Base-by-base conservation (phyloP, 2,797 vertebrate genomes). In the Xiphophorus birchmanni region DNA sequence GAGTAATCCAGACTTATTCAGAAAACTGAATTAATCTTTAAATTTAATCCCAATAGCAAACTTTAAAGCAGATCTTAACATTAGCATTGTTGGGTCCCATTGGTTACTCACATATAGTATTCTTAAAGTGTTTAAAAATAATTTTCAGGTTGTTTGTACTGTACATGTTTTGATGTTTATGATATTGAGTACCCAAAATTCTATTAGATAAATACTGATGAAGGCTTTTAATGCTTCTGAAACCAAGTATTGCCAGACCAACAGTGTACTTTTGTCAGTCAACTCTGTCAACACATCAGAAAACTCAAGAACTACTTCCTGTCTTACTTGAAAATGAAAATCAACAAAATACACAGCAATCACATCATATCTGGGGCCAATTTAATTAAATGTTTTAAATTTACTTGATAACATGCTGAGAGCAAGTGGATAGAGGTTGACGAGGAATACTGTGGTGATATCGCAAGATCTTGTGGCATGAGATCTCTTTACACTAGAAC, bases 401-500 rank as follows among this genome's bases (percentile, higher is more conserved):
- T 17, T 1, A 45, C 7, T 29, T 73, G 5, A 69, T 69, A 4
- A 23, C 7, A 45, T 17, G n/a, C 26, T 45, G 42, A 72, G 26
- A 45, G 13, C 26, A 47, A 73, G 26, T 73, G 44, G n/a, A 32
- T 9, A 73, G 69, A 73, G 3, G 26, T 26, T 71, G 40, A 47
- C 12, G 15, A 47, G 13, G 26, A 72, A 72, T 47, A 72, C n/a
- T 45, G 69, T 72, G 42, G 12, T 5, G 2, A 45, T 72, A 15
- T n/a, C 5, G 42, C 6, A 29, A 73, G 44, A 47, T 73, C 44
- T 73, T 29, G 42, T 73, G 44, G 69, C 69, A 47, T 73, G 13
- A 73, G 44, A 73, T 73, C 69, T 47, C 69, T 72, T 45, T 73
- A 73, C 42, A 72, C 69, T n/a, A 45, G 13, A 13, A 47, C 26